A percentile compares a stretch with the other conserved stretches of the same genome.
These are phyloP conservation scores for Blennius ocellaris DNA, from an alignment of 2,113 vertebrate genomes.

Conservation along the genomic window DNA sequence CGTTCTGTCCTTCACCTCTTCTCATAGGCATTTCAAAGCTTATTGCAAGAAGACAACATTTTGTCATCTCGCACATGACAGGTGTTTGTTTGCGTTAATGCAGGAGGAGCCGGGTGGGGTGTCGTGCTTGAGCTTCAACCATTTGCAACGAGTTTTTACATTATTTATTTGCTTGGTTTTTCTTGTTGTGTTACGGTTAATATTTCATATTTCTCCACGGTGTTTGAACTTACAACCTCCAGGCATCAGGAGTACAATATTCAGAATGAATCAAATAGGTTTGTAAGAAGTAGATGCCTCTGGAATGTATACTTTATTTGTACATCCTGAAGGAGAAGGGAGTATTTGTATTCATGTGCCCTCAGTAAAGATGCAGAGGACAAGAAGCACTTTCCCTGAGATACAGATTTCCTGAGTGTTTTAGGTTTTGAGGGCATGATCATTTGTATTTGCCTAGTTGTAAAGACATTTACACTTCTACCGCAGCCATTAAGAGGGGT, in stretches of 20 bases:
- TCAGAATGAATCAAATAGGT: slow-evolving; percentile 18
- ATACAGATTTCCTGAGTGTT: background rate
- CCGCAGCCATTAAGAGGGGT: too few species aligned
- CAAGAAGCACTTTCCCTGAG: background rate
- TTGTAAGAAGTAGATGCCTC: background rate
- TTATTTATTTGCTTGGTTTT: slow-evolving; percentile 62
- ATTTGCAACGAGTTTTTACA: slow-evolving; percentile 43
- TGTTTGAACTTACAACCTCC: slow-evolving; percentile 46
- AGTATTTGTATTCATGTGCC: slow-evolving; percentile 1
- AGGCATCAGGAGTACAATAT: slow-evolving; percentile 32
- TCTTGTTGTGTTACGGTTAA: slow-evolving; percentile 47
- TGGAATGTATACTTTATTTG: slow-evolving; percentile 7
- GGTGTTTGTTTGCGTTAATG: slow-evolving; percentile 4
- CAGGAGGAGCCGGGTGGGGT: background rate
- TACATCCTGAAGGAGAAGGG: background rate
- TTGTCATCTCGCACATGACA: background rate
- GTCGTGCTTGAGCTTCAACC: background rate
- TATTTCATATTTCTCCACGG: slow-evolving; percentile 52
- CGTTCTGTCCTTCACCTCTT: slow-evolving; percentile 6
- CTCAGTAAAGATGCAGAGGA: background rate
- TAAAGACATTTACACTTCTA: too few species aligned
- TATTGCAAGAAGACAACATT: background rate
- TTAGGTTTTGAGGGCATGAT: too few species aligned
- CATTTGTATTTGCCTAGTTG: too few species aligned
- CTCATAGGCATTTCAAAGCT: slow-evolving; percentile 25